Evolutionary conservation across 2,888 invertebrate species (phyloP).

Genomic region (Miltochrista miniata): DNA sequence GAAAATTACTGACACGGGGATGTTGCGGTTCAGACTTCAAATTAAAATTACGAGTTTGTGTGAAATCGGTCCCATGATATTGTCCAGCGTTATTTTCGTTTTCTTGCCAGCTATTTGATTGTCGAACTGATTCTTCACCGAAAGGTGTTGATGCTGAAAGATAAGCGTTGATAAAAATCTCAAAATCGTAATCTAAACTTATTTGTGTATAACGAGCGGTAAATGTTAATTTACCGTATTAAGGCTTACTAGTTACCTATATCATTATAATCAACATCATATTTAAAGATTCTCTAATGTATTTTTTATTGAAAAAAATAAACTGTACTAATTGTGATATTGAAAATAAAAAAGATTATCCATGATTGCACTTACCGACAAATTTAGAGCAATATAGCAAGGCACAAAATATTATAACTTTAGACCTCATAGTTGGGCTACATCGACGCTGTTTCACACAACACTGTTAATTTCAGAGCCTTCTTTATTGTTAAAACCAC

Average conservation of each 20-base stretch:
- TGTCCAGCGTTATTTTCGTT: conserved; percentile 15
- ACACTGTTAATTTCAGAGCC: conserved; percentile 42
- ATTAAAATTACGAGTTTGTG: conserved; percentile 25
- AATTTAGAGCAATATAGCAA: conserved; percentile 41
- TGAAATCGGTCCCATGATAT: conserved; percentile 12
- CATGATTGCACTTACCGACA: conserved; percentile 43
- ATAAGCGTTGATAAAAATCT: not conserved
- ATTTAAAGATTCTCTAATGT: no score
- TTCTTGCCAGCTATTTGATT: conserved; percentile 16
- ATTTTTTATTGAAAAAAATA: no score
- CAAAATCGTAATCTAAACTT: not conserved
- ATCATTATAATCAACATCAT: no score
- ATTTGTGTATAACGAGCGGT: no score
- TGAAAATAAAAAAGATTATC: no score
- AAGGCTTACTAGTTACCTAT: no score
- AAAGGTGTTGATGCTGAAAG: conserved; percentile 38
- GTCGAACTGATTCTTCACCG: conserved; percentile 18
- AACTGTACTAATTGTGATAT: no score
- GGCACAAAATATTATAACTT: conserved; percentile 43
- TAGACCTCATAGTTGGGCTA: conserved; percentile 41
- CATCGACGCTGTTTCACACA: conserved; percentile 45
- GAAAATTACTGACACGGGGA: not conserved
- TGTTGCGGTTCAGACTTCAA: not conserved
- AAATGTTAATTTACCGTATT: no score
- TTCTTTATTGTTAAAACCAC: conserved; percentile 45